Conservation (phyloP, 1,140 invertebrate genomes). For the Andrena cerasifolii region DNA sequence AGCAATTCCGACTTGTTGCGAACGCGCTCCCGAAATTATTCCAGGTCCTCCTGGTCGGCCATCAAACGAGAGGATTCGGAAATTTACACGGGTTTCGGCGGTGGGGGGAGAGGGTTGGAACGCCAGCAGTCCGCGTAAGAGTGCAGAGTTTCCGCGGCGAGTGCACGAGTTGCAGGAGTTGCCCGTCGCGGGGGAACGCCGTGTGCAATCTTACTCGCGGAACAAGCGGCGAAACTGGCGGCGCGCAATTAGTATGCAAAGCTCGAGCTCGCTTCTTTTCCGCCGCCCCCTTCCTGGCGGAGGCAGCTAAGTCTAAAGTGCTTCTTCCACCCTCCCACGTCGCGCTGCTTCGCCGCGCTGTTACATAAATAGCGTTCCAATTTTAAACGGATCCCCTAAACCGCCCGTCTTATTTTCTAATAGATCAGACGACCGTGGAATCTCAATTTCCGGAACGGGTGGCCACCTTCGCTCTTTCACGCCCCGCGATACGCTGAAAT, state of each 20-base stretch:
- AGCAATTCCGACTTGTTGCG: constrained; percentile 19
- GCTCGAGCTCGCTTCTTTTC: constrained; percentile 11
- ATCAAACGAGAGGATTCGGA: constrained; percentile 7
- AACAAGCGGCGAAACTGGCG: neutral
- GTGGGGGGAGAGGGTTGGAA: too few relatives aligned
- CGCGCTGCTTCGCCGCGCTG: too few relatives aligned
- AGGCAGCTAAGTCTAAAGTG: neutral
- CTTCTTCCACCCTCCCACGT: neutral
- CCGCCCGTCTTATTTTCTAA: constrained; percentile 1
- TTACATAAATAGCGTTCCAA: constrained; percentile 15
- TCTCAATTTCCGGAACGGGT: neutral
- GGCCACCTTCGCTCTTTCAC: neutral
- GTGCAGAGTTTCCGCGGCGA: neutral
- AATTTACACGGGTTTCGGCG: constrained; percentile 24
- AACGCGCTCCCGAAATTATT: constrained; percentile 17
- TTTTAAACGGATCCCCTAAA: constrained; percentile 17
- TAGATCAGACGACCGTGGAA: constrained; percentile 7
- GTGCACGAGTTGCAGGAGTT: neutral
- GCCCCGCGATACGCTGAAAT: too few relatives aligned
- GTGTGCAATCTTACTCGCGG: constrained; percentile 1
- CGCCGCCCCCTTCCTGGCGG: too few relatives aligned
- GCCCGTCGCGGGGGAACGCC: neutral
- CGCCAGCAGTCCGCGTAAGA: neutral
- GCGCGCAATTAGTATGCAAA: constrained; percentile 3
- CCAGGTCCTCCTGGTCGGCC: neutral